Evolutionary conservation across 1,140 invertebrate species (phyloP).

Genomic region (Bombus polaris): DNA sequence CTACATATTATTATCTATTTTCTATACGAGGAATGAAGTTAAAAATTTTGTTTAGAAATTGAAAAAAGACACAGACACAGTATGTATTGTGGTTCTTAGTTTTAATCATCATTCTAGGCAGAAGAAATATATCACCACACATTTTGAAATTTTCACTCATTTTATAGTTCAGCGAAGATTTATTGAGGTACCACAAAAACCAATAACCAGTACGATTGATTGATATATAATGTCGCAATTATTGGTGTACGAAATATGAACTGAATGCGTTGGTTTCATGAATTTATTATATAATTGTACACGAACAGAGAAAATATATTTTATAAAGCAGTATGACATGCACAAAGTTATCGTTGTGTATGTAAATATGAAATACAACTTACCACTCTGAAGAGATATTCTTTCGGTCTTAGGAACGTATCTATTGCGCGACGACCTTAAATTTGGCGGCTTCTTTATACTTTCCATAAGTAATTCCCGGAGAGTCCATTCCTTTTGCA

Average conservation of each 20-base stretch:
- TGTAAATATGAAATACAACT: conserved; percentile 26
- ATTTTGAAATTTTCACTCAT: neutral
- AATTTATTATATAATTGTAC: conserved; percentile 40
- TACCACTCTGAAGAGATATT: conserved; percentile 30
- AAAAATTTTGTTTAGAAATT: neutral
- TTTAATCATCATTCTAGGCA: neutral
- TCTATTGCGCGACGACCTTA: conserved; percentile 83
- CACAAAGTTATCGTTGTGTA: conserved; percentile 1
- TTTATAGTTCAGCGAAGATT: neutral
- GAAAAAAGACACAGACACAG: neutral
- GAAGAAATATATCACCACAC: neutral
- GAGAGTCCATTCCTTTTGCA: conserved; percentile 88
- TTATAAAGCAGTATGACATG: conserved; percentile 22
- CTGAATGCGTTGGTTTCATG: conserved; percentile 1
- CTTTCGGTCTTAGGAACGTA: conserved; percentile 38
- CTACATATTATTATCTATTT: neutral
- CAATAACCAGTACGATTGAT: neutral
- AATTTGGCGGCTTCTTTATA: conserved; percentile 90
- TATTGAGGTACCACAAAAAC: conserved; percentile 39
- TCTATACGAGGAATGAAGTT: neutral
- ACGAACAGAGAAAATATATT: conserved; percentile 4
- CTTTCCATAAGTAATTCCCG: conserved; percentile 94
- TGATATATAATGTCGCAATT: neutral
- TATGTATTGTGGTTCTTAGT: neutral
- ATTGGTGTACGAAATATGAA: neutral